Conservation (phyloP, 2,113 vertebrate species). For the Cynopterus brachyotis region DNA sequence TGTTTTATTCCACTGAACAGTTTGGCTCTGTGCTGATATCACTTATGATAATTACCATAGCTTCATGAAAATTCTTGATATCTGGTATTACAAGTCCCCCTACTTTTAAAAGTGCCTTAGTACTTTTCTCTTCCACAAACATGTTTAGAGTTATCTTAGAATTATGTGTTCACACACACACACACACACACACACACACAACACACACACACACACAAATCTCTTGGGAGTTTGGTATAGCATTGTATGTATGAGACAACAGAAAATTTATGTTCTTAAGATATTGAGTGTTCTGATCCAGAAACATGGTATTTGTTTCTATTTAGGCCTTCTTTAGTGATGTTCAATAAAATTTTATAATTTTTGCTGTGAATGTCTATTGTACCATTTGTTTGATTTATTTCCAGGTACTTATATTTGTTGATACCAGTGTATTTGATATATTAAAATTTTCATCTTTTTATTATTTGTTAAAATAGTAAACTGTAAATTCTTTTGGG, state of each 20-base stretch:
- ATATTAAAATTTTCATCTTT: neutral
- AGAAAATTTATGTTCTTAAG: neutral
- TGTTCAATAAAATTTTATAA: neutral
- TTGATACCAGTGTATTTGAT: neutral
- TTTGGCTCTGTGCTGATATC: neutral
- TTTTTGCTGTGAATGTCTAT: neutral
- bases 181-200: neutral
- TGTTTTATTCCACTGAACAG: neutral
- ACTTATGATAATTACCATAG: neutral
- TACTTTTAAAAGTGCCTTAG: neutral
- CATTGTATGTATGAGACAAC: neutral
- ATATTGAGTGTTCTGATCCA: neutral
- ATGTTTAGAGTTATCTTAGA: neutral
- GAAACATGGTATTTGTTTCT: neutral
- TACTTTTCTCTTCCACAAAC: neutral
- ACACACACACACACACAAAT: neutral
- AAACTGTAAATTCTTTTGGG: neutral
- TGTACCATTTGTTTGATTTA: neutral
- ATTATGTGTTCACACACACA: neutral
- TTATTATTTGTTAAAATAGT: neutral
- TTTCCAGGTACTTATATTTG: neutral
- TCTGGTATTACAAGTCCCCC: neutral
- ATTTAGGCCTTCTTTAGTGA: neutral
- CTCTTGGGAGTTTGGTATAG: neutral
- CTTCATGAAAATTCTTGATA: neutral